Evolutionary conservation across 2,797 vertebrate species (phyloP).

Genomic region (Gymnothorax reevesii): DNA sequence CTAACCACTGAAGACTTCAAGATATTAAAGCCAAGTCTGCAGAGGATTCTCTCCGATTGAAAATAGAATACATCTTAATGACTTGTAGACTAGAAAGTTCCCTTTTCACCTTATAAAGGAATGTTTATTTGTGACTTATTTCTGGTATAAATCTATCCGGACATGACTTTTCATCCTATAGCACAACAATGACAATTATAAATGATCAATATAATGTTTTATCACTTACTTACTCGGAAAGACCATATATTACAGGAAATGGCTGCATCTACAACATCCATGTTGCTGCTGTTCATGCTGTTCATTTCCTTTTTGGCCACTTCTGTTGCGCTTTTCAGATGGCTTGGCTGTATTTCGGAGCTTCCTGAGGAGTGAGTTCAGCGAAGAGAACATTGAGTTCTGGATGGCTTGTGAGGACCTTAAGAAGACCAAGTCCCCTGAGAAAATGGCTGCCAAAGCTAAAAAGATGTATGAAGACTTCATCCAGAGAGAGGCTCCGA

Average conservation of each 20-base stretch:
- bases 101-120: neutral
- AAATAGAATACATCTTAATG: neutral
- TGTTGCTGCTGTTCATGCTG: neutral
- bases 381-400: conserved; percentile 87
- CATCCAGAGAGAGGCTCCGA: conserved; percentile 81
- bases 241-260: neutral
- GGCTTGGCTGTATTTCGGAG: conserved; percentile 77
- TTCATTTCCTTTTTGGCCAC: neutral
- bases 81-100: neutral
- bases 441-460: conserved; percentile 74
- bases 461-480: conserved; percentile 85
- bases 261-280: neutral
- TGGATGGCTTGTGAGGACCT: conserved; percentile 86
- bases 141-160: neutral
- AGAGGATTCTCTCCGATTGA: neutral
- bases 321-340: conserved; percentile 62
- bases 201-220: neutral
- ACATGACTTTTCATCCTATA: neutral
- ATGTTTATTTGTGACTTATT: neutral
- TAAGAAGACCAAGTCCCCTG: conserved; percentile 79
- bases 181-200: neutral
- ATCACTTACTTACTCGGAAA: neutral
- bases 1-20: neutral
- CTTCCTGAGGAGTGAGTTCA: conserved; percentile 86
- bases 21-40: neutral